Conservation (phyloP, 1,140 invertebrate species). For the Ceratina australensis region DNA sequence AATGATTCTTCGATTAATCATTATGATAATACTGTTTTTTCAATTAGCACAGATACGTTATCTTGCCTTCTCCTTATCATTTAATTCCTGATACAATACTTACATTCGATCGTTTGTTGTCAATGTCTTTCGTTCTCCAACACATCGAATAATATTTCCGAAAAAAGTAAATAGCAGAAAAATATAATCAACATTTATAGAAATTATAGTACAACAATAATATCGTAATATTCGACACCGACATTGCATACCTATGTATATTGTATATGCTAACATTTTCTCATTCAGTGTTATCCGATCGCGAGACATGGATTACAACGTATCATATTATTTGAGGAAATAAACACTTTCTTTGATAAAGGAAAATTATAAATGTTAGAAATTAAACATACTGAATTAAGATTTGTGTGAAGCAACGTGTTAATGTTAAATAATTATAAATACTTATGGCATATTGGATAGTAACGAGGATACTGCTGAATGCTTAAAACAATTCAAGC, state of each 20-base stretch:
- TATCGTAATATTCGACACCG: constrained; percentile 33
- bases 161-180: constrained; percentile 38
- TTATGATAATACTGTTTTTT: no score
- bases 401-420: constrained; percentile 17
- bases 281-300: constrained; percentile 8
- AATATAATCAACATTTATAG: constrained; percentile 40
- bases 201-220: constrained; percentile 34
- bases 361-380: not conserved
- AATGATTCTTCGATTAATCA: not conserved
- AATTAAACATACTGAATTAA: constrained; percentile 31
- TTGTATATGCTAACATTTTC: constrained; percentile 32
- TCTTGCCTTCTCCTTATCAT: constrained; percentile 15
- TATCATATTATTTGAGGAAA: constrained; percentile 30
- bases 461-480: not conserved
- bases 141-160: constrained; percentile 28
- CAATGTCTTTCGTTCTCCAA: constrained; percentile 31
- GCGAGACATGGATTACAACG: constrained; percentile 26
- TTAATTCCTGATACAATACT: constrained; percentile 27
- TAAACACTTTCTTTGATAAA: not conserved
- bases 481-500: constrained; percentile 22
- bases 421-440: constrained; percentile 18
- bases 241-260: not conserved
- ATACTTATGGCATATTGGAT: constrained; percentile 25
- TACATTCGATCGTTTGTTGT: constrained; percentile 39
- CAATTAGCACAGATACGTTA: no score